Percentiles rank a stretch among this genome's conserved stretches.
phyloP scores from a whole-genome alignment of 2,113 vertebrate species.

The Oryzias curvinotus region DNA sequence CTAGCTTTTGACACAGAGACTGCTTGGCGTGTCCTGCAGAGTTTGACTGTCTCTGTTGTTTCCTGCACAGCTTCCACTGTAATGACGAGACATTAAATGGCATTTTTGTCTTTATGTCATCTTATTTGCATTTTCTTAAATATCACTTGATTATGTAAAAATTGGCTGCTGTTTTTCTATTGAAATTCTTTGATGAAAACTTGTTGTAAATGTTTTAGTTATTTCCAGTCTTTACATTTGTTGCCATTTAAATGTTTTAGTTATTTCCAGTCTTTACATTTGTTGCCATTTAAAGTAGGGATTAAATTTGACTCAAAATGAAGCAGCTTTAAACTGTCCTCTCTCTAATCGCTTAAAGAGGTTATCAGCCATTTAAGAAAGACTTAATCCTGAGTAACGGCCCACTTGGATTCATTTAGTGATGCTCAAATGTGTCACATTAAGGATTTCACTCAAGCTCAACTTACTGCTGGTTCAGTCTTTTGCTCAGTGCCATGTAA shows the following conservation, averaged over 20 bases:
- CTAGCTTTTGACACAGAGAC: neutral
- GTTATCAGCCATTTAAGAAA: constrained; percentile 10
- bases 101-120: no score
- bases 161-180: neutral
- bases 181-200: neutral
- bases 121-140: no score
- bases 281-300: neutral
- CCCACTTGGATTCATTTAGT: neutral
- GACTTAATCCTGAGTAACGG: constrained; percentile 23
- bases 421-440: constrained; percentile 4
- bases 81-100: no score
- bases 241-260: neutral
- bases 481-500: neutral
- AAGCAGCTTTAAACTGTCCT: neutral
- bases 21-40: no score
- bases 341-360: constrained; percentile 12
- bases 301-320: neutral
- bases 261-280: neutral
- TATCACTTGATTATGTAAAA: no score
- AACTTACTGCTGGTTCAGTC: neutral
- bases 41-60: no score
- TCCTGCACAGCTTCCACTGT: no score
- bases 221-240: neutral
- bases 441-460: constrained; percentile 4
- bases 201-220: neutral